phyloP scores from a whole-genome alignment of 2,888 invertebrate species.

The Polydrusus cervinus region DNA sequence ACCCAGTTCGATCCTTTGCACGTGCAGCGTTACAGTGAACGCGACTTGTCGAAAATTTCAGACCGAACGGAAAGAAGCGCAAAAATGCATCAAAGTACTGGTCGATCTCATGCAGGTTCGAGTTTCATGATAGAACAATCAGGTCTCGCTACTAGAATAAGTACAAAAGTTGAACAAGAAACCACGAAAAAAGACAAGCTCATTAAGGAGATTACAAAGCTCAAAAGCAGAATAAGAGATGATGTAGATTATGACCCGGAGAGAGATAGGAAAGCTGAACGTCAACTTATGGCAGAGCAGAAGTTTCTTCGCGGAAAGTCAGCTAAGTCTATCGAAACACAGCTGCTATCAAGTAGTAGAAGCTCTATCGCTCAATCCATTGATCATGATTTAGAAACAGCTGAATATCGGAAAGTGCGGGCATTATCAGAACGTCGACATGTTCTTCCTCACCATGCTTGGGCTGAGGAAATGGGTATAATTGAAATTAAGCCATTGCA shows the following conservation, averaged over 20 bases:
- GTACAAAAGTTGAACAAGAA: slow-evolving; percentile 74
- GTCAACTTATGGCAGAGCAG: slow-evolving; percentile 69
- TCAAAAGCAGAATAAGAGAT: slow-evolving; percentile 67
- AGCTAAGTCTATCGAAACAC: slow-evolving; percentile 75
- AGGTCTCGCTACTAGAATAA: neutral
- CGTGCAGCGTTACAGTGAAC: slow-evolving; percentile 79
- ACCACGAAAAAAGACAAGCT: slow-evolving; percentile 62
- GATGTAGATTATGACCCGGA: slow-evolving; percentile 71
- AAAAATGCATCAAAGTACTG: slow-evolving; percentile 76
- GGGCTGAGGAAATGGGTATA: slow-evolving; percentile 69
- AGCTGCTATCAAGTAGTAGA: slow-evolving; percentile 77
- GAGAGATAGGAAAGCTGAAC: slow-evolving; percentile 69
- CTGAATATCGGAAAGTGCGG: neutral
- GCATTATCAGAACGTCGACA: neutral
- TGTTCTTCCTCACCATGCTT: neutral
- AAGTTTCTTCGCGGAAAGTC: slow-evolving; percentile 73
- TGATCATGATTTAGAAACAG: too few relatives aligned
- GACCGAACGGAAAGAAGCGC: slow-evolving; percentile 81
- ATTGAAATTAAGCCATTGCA: slow-evolving; percentile 80
- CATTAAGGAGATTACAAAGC: neutral
- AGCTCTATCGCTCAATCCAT: too few relatives aligned
- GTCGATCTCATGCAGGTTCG: slow-evolving; percentile 75
- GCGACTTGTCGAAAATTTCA: slow-evolving; percentile 79
- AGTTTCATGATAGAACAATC: slow-evolving; percentile 74
- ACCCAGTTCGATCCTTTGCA: slow-evolving; percentile 80